phyloP scores from a whole-genome alignment of 2,888 invertebrate genomes.

The Galeopsomyia nigrocyanea region DNA sequence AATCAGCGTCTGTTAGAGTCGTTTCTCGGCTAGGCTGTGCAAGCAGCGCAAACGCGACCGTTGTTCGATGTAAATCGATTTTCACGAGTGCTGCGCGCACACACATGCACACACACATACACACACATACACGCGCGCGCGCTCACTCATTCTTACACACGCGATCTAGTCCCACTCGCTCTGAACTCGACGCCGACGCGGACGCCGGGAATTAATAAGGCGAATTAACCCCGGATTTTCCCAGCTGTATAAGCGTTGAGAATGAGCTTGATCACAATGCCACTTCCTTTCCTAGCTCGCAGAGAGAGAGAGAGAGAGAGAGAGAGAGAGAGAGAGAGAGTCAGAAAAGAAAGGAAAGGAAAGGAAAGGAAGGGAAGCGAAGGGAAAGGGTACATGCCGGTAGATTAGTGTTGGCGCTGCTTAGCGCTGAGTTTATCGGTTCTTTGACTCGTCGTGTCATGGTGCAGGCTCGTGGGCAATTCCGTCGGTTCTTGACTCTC shows the following conservation, averaged over 20 bases:
- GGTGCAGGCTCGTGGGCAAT: too few relatives aligned
- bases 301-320: conserved; percentile 6
- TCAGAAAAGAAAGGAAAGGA: conserved; percentile 6
- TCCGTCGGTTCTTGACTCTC: too few relatives aligned
- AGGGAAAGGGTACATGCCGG: too few relatives aligned
- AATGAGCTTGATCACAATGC: too few relatives aligned
- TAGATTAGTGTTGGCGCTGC: too few relatives aligned
- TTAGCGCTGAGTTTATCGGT: conserved; percentile 25
- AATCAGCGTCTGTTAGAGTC: conserved; percentile 64
- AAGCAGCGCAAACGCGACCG: conserved; percentile 47
- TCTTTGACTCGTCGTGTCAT: background rate
- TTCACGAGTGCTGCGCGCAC: conserved; percentile 46
- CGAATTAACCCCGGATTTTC: too few relatives aligned
- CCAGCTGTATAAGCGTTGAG: too few relatives aligned
- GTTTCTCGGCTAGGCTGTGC: conserved; percentile 49
- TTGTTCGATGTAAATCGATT: conserved; percentile 56
- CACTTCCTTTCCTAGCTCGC: background rate
- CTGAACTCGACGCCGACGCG: background rate
- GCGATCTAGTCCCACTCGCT: background rate
- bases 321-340: background rate
- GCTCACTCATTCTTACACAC: conserved; percentile 22
- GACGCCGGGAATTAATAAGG: too few relatives aligned
- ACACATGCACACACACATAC: conserved; percentile 6
- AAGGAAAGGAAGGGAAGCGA: too few relatives aligned
- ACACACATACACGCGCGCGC: conserved; percentile 14